These are phyloP conservation scores for Galerucella nymphaeae DNA, from an alignment of 2,888 invertebrate species.

Conservation along the genomic window DNA sequence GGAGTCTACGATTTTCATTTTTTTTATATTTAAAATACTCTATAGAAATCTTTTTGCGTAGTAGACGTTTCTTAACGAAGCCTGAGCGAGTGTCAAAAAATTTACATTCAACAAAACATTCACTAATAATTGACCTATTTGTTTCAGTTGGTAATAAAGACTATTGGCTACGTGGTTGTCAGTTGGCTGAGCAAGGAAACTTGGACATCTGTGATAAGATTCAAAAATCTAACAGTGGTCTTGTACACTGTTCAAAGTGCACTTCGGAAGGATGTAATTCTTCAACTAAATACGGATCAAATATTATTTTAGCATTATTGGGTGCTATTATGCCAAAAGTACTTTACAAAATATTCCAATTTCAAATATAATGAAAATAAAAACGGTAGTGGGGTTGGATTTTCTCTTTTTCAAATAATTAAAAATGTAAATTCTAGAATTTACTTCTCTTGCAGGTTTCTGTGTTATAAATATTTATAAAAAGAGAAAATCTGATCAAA, in stretches of 20 bases:
- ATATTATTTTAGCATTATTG: conserved; percentile 14
- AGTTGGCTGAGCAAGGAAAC: conserved; percentile 57
- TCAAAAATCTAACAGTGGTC: conserved; percentile 49
- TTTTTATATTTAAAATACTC: no score
- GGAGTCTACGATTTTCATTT: no score
- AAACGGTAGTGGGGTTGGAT: not conserved
- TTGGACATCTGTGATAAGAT: conserved; percentile 60
- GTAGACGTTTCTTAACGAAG: no score
- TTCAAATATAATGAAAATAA: not conserved
- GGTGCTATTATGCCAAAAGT: not conserved
- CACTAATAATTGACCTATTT: conserved; percentile 18
- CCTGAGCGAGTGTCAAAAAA: no score
- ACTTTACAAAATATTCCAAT: conserved; percentile 12
- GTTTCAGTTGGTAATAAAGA: conserved; percentile 58
- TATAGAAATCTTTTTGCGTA: no score
- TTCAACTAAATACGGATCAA: conserved; percentile 52
- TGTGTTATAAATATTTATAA: not conserved
- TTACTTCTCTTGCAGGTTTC: no score
- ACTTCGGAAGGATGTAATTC: conserved; percentile 69
- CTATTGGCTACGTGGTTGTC: conserved; percentile 59
- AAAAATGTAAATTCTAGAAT: no score
- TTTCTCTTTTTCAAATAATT: not conserved
- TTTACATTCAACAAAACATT: no score
- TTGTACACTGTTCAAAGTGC: conserved; percentile 63
- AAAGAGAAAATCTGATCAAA: not conserved